phyloP scores from a whole-genome alignment of 2,888 invertebrate species.

The Clivina fossor region DNA sequence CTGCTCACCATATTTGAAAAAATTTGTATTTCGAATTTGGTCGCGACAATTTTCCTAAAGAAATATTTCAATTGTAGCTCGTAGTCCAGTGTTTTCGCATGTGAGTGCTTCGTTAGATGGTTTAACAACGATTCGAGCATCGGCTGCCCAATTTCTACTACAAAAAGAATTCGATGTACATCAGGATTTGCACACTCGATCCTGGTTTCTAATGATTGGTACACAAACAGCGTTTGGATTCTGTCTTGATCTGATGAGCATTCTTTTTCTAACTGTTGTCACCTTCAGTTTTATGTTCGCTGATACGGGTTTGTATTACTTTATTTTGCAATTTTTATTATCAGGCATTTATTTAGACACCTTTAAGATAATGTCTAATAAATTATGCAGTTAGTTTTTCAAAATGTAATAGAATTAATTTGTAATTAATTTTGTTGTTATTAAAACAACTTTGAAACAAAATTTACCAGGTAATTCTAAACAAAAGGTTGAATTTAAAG shows the following conservation, averaged over 20 bases:
- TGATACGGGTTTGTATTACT: slow-evolving; percentile 57
- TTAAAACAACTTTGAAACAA: neutral
- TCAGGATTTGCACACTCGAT: slow-evolving; percentile 69
- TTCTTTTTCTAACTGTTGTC: slow-evolving; percentile 62
- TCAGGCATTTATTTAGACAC: neutral
- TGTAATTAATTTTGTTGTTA: no score
- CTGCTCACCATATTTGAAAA: neutral
- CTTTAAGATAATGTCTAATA: no score
- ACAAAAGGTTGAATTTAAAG: neutral
- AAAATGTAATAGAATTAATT: no score
- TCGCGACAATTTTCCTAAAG: no score
- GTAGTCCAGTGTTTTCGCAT: slow-evolving; percentile 91
- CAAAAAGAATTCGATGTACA: slow-evolving; percentile 73
- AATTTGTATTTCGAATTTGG: no score
- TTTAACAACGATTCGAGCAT: slow-evolving; percentile 82
- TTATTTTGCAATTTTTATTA: neutral
- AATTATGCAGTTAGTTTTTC: no score
- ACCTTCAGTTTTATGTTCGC: slow-evolving; percentile 65
- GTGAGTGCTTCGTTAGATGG: slow-evolving; percentile 85
- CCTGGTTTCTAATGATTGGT: slow-evolving; percentile 63
- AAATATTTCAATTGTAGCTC: slow-evolving; percentile 59
- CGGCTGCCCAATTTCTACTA: slow-evolving; percentile 70
- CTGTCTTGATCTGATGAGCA: slow-evolving; percentile 66
- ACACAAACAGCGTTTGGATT: slow-evolving; percentile 66
- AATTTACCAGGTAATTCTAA: no score